Evolutionary conservation across 2,888 invertebrate species (phyloP).

Genomic region (Baronia brevicornis): DNA sequence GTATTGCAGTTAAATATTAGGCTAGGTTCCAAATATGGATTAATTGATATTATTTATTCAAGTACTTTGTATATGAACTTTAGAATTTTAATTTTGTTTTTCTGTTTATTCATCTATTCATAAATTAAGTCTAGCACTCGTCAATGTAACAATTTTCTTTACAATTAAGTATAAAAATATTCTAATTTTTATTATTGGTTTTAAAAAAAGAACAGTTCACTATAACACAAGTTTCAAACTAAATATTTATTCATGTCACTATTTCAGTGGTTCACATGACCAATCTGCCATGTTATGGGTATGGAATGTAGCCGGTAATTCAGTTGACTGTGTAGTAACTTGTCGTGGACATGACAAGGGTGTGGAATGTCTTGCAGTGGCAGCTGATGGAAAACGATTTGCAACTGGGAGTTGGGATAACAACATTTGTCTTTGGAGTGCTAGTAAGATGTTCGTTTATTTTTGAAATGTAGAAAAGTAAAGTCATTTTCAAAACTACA

Average conservation of each 20-base stretch:
- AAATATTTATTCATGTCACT: not conserved
- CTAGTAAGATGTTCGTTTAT: conserved; percentile 62
- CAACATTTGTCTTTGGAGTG: conserved; percentile 93
- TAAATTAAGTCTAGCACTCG: too few relatives aligned
- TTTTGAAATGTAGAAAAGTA: conserved; percentile 4
- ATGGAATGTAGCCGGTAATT: conserved; percentile 84
- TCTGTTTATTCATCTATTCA: too few relatives aligned
- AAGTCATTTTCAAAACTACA: conserved; percentile 1
- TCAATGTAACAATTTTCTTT: too few relatives aligned
- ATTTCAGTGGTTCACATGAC: conserved; percentile 89
- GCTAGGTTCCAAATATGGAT: too few relatives aligned
- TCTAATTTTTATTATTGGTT: not conserved
- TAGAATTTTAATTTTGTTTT: too few relatives aligned
- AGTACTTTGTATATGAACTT: too few relatives aligned
- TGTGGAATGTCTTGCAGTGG: conserved; percentile 90
- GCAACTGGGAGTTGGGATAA: conserved; percentile 96
- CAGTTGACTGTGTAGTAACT: conserved; percentile 85
- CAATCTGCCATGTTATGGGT: conserved; percentile 94
- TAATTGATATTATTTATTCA: too few relatives aligned
- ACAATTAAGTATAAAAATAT: too few relatives aligned
- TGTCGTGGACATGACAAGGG: conserved; percentile 95
- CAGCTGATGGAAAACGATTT: conserved; percentile 75
- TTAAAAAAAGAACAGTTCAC: not conserved
- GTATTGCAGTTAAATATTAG: too few relatives aligned
- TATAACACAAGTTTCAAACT: not conserved